Percentiles rank a stretch among this genome's conserved stretches.
These are phyloP conservation scores for Hypsibius dujardini DNA, from an alignment of 1,140 invertebrate species.

Conservation along the genomic window DNA sequence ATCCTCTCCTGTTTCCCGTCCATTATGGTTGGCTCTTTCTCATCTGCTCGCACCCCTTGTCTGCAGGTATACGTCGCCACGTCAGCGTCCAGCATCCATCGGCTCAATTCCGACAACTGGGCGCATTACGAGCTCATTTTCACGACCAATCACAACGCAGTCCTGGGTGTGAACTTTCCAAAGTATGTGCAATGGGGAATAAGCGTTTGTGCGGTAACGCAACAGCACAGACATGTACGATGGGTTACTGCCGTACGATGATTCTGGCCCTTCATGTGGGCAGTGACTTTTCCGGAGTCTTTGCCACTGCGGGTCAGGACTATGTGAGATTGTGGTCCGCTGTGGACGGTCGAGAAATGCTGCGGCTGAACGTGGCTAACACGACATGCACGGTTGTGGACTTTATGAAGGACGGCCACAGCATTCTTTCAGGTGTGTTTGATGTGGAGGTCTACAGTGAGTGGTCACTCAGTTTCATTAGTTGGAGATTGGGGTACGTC, in stretches of 20 bases:
- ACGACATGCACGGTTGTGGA: conserved; percentile 58
- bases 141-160: conserved; percentile 58
- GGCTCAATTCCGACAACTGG: conserved; percentile 51
- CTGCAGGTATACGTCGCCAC: conserved; percentile 47
- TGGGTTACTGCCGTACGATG: not conserved
- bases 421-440: conserved; percentile 48
- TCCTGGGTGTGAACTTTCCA: conserved; percentile 66
- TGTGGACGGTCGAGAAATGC: conserved; percentile 51
- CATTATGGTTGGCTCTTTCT: not conserved
- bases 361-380: conserved; percentile 63
- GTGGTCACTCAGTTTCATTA: too few relatives aligned
- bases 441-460: not conserved
- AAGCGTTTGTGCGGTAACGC: too few relatives aligned
- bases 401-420: conserved; percentile 57
- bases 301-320: conserved; percentile 62
- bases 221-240: too few relatives aligned
- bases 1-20: too few relatives aligned
- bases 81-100: conserved; percentile 57
- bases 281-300: conserved; percentile 44
- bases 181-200: conserved; percentile 39
- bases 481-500: too few relatives aligned
- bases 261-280: not conserved
- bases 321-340: conserved; percentile 67
- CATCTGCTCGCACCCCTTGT: conserved; percentile 18
- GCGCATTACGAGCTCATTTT: conserved; percentile 44